Evolutionary conservation across 2,888 invertebrate species (phyloP).

Genomic region (Hypomecis atomaria): DNA sequence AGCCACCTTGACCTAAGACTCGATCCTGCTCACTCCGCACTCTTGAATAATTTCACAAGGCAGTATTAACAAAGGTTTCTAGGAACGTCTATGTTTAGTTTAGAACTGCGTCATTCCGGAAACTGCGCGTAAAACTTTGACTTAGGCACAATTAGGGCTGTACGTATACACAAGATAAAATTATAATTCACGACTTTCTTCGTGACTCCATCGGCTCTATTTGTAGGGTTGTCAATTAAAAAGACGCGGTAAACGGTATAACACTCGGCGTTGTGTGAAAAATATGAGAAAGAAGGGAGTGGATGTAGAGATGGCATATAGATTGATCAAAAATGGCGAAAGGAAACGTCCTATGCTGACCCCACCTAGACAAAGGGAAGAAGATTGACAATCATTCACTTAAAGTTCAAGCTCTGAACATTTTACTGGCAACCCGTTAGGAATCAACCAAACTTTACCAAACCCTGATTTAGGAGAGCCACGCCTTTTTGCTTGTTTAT

Average conservation of each 20-base stretch:
- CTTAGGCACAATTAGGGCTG: slow-evolving; percentile 54
- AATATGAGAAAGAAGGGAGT: no score
- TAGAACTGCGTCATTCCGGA: slow-evolving; percentile 56
- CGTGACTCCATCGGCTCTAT: no score
- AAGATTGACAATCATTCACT: no score
- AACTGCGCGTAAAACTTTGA: slow-evolving; percentile 61
- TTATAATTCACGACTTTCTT: no score
- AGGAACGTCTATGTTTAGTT: slow-evolving; percentile 45
- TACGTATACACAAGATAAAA: neutral
- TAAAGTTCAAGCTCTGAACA: neutral
- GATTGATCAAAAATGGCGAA: no score
- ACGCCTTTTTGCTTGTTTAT: slow-evolving; percentile 25
- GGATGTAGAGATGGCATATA: no score
- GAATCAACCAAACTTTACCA: neutral
- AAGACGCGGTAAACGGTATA: no score
- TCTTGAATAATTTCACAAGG: neutral
- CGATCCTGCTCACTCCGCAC: neutral
- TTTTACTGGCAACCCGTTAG: slow-evolving; percentile 1
- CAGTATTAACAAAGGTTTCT: slow-evolving; percentile 15
- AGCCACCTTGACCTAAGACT: no score
- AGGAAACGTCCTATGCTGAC: no score
- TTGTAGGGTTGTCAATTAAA: neutral
- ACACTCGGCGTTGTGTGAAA: no score
- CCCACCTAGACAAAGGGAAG: no score
- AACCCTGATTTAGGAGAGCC: slow-evolving; percentile 33